A percentile compares a stretch with the other conserved stretches of the same genome.
Conservation (phyloP, 2,113 vertebrate species). For the Polypterus senegalus region DNA sequence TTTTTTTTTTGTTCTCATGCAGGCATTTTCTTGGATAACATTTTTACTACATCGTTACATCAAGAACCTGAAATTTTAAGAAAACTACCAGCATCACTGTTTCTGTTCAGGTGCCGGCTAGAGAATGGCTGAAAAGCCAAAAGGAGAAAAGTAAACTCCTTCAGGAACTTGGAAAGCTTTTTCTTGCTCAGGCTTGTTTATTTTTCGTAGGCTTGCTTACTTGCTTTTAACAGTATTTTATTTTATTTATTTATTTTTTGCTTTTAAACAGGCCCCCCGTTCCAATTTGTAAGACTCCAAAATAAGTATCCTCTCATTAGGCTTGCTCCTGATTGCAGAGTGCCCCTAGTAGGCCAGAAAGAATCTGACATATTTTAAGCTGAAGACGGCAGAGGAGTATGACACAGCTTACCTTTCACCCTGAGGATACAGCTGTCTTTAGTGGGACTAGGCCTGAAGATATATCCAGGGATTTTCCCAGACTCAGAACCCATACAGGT, state of each 20-base stretch:
- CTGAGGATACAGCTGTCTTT: constrained; percentile 46
- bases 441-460: constrained; percentile 52
- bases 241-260: too few species aligned
- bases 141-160: constrained; percentile 6
- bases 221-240: constrained; percentile 13
- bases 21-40: too few species aligned
- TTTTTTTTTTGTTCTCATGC: too few species aligned
- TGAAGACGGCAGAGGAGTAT: constrained; percentile 46
- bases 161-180: constrained; percentile 6
- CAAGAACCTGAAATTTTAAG: constrained; percentile 24
- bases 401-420: constrained; percentile 57
- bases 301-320: constrained; percentile 11
- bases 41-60: background rate
- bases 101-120: constrained; percentile 24
- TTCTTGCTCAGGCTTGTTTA: constrained; percentile 22
- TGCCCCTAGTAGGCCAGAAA: constrained; percentile 49
- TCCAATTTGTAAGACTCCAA: constrained; percentile 5
- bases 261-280: too few species aligned
- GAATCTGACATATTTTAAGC: constrained; percentile 28
- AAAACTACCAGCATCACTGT: constrained; percentile 29
- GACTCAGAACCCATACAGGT: constrained; percentile 43
- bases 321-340: constrained; percentile 28
- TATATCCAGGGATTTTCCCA: constrained; percentile 52
- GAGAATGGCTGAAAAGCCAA: constrained; percentile 8
- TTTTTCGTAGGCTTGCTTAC: constrained; percentile 13